These are phyloP conservation scores for Galagoides demidoff DNA, from an alignment of 2,797 vertebrate genomes.

Conservation along the genomic window DNA sequence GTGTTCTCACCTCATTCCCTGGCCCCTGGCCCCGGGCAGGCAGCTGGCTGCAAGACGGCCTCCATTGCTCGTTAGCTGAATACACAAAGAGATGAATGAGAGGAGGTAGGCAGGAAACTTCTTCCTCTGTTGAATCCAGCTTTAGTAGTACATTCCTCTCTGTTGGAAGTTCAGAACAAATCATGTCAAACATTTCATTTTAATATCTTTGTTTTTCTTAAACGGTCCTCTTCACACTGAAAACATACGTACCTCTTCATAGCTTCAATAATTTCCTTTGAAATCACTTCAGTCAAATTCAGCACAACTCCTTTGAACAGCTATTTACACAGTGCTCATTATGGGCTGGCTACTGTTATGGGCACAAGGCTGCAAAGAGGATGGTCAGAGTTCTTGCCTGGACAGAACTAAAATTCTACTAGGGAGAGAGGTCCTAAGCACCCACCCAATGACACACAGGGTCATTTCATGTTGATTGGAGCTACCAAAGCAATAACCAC, in stretches of 20 bases:
- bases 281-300: background rate
- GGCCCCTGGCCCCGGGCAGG: background rate
- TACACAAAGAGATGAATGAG: background rate
- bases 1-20: background rate
- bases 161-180: background rate
- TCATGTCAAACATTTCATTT: background rate
- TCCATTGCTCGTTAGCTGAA: background rate
- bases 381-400: background rate
- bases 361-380: background rate
- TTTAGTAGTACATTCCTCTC: background rate
- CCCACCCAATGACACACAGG: background rate
- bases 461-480: background rate
- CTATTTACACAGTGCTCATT: background rate
- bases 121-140: background rate
- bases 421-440: background rate
- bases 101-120: background rate
- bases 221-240: background rate
- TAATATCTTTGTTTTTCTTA: background rate
- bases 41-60: background rate
- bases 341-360: background rate
- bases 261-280: conserved; percentile 16
- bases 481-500: background rate
- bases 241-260: background rate
- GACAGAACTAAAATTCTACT: background rate
- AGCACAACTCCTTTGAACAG: background rate